Conservation (phyloP, 1,140 invertebrate genomes). For the Carcinoscorpius rotundicauda region DNA sequence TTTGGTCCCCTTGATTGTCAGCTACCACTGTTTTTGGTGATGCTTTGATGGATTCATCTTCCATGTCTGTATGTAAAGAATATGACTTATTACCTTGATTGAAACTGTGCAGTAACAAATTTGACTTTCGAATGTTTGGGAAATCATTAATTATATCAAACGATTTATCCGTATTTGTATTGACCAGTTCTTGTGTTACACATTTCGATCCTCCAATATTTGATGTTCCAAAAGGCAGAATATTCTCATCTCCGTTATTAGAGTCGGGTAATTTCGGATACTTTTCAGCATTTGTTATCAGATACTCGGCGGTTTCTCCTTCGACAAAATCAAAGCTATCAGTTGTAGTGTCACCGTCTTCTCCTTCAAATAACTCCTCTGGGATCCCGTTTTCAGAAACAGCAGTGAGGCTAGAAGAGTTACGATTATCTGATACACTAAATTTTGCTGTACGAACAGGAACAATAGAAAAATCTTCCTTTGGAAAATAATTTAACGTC, state of each 20-base stretch:
- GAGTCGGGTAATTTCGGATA: conserved; percentile 7
- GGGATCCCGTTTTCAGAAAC: conserved; percentile 36
- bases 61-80: too few species aligned
- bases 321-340: conserved; percentile 18
- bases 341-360: conserved; percentile 16
- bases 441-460: too few species aligned
- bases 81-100: too few species aligned
- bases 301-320: conserved; percentile 11
- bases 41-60: too few species aligned
- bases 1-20: too few species aligned
- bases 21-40: too few species aligned
- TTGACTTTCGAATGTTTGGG: neutral
- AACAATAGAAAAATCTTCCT: too few species aligned
- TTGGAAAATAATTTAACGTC: conserved; percentile 30
- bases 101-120: too few species aligned
- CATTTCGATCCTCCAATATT: conserved; percentile 7
- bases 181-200: neutral
- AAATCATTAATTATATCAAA: conserved; percentile 12
- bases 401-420: conserved; percentile 11
- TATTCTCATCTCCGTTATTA: conserved; percentile 10
- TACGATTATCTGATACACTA: too few species aligned
- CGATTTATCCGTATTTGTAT: conserved; percentile 1
- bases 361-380: conserved; percentile 14
- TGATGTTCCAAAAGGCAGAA: conserved; percentile 17
- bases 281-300: conserved; percentile 11